Evolutionary conservation across 2,888 invertebrate species (phyloP).

Genomic region (Exephanes ischioxanthus): DNA sequence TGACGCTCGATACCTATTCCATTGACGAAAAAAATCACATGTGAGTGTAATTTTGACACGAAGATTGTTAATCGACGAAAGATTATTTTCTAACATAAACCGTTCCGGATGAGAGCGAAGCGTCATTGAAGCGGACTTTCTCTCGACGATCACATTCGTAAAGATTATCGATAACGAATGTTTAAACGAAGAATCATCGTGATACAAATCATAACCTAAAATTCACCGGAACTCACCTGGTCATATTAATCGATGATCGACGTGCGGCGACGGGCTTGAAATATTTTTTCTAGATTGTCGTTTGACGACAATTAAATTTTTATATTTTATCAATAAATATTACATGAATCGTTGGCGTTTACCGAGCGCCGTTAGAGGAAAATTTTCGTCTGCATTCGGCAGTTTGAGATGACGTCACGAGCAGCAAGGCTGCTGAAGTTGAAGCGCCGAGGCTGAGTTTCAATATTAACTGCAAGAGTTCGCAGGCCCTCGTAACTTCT

Average conservation of each 20-base stretch:
- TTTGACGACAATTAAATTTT: slow-evolving; percentile 21
- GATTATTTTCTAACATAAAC: background rate
- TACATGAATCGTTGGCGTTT: slow-evolving; percentile 59
- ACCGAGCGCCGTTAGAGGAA: slow-evolving; percentile 59
- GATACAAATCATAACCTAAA: slow-evolving; percentile 57
- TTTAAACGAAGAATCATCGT: slow-evolving; percentile 13
- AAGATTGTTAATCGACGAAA: background rate
- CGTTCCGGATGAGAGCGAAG: background rate
- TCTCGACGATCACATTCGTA: background rate
- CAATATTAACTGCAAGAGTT: too few species aligned
- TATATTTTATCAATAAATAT: slow-evolving; percentile 38
- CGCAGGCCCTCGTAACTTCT: too few species aligned
- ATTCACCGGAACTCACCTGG: slow-evolving; percentile 66
- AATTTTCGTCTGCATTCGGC: slow-evolving; percentile 70
- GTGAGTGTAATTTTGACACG: slow-evolving; percentile 25
- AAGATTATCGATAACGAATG: background rate
- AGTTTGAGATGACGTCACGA: slow-evolving; percentile 63
- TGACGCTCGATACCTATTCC: background rate
- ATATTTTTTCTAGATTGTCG: background rate
- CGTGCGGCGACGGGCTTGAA: slow-evolving; percentile 39
- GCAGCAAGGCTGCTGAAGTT: slow-evolving; percentile 30
- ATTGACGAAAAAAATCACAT: slow-evolving; percentile 10
- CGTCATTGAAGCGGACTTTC: background rate
- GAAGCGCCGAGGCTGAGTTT: background rate
- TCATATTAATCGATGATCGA: slow-evolving; percentile 63